Conservation (phyloP, 2,888 invertebrate genomes). For the Drosophila meridionalis region DNA sequence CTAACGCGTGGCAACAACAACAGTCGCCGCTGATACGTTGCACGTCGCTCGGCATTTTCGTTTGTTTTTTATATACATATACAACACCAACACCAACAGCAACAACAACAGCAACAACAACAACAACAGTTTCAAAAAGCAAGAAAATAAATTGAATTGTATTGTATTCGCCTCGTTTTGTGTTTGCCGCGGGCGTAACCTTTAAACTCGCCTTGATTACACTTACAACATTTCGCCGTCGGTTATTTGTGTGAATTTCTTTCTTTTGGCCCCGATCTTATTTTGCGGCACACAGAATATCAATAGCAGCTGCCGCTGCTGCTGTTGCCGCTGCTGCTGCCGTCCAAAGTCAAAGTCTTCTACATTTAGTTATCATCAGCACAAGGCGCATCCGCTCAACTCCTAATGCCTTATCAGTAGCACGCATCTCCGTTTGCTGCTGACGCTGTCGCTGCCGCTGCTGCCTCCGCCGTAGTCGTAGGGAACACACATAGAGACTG, state of each 20-base stretch:
- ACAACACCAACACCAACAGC: constrained; percentile 10
- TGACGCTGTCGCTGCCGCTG: constrained; percentile 12
- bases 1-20: constrained; percentile 60
- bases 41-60: constrained; percentile 41
- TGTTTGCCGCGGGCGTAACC: constrained; percentile 61
- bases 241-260: constrained; percentile 28
- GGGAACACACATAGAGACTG: constrained; percentile 50
- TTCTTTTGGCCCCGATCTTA: constrained; percentile 5
- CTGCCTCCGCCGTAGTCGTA: constrained; percentile 46
- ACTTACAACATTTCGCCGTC: constrained; percentile 38
- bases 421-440: constrained; percentile 49
- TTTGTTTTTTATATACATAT: constrained; percentile 39
- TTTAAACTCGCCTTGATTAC: constrained; percentile 59
- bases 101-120: no score
- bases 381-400: constrained; percentile 45
- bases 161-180: constrained; percentile 26
- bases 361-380: constrained; percentile 58
- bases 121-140: not conserved
- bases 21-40: constrained; percentile 41
- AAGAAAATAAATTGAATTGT: constrained; percentile 34
- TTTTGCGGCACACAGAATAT: constrained; percentile 14
- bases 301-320: constrained; percentile 9
- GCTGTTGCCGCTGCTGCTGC: constrained; percentile 41
- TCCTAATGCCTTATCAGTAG: constrained; percentile 70
- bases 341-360: constrained; percentile 47